Evolutionary conservation across 2,888 invertebrate genomes (phyloP), one percentile per base, ranked within the genome.

Genomic region (Drosophila buzzatii): DNA sequence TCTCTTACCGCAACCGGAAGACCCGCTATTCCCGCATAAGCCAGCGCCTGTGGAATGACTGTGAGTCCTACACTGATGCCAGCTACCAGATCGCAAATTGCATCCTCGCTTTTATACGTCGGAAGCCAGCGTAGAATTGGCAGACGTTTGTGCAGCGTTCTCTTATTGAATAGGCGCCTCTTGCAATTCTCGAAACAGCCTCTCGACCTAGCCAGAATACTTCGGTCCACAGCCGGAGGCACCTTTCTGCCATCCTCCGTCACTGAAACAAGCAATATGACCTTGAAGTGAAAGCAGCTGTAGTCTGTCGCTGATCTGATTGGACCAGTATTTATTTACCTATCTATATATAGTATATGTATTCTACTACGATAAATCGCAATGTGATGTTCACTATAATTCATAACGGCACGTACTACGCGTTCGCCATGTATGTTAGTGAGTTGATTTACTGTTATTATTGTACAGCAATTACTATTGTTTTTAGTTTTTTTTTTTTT

Each of bases 1-100:
- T 2, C 6, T 8, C 92, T 91, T 91, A 95, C 95, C 91, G 95
- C 94, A 35, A 96, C 94, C 60, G 97, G 96, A 73, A 97, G 93
- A 23, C 96, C 96, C 55, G 97, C 97, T 72, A 97, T 96, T 91
- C 95, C 96, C 35, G 96, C 95, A 93, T 97, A 97, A 14, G 97
- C 97, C 70, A 97, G 94, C 16, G 97, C 96, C 93, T 98, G 98
- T 16, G 98, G 98, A 85, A 99, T 98, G 64, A 98, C 98, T 0
- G 98, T 98, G 69, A 98, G 94, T 0, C 98, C 98, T 16, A 98
- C 98, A 2, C 98, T 98, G 67, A 98, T 93, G 63, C 98, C 98
- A 6, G 98, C 98, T 73, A 99, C 96, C 49, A 98, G 92, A 94
- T 99, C 98, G 12, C 98, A 97, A 58, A 97, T 93, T 9, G 97